Base-by-base conservation (phyloP, 2,888 invertebrate genomes). In the Saturnia pavonia region DNA sequence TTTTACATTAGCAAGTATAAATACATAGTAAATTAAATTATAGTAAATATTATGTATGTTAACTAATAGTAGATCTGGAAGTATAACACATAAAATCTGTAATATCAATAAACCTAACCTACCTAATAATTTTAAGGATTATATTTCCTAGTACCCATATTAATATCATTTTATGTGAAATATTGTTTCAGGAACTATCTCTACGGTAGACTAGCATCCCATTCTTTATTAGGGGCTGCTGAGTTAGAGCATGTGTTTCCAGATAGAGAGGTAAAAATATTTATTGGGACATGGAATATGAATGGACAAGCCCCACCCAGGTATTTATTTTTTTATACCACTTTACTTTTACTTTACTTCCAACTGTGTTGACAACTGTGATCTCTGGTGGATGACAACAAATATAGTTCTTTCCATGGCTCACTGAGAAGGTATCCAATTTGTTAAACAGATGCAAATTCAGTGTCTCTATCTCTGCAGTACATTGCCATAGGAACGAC, bases 251-350 rank as follows among this genome's bases (percentile, higher is more conserved):
- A 97, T 86, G 96, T 97, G 66, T 95, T 99, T 80, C 98, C 98
- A 1, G 96, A 96, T 80, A 95, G 97, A 78, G 97, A 97, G 89
- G 95, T 98, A 0, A 96, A 96, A 76, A 96, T 99, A 80, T 98
- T 98, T 94, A 96, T 98, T 71, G 98, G 98, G 9, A 97, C 98
- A 40, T 99, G 99, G 99, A 99, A 99, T 87, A 99, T 99, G 98
- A 98, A 98, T 89, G 98, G 98, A 48, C 97, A 98, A 84, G 94
- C 95, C 77, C 96, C 97, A 66, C 97, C 97, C 67, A 96, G 96
- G 97, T 98, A 94, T 25, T 16, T 43, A 25, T 25, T 60, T 40
- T 27, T 69, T 19, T 48, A 19, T 43, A 14, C n/a, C n/a, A n/a
- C n/a, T n/a, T n/a, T n/a, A n/a, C n/a, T n/a, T n/a, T n/a, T n/a